phyloP scores from a whole-genome alignment of 1,140 invertebrate species.

The Drosophila bocki region DNA sequence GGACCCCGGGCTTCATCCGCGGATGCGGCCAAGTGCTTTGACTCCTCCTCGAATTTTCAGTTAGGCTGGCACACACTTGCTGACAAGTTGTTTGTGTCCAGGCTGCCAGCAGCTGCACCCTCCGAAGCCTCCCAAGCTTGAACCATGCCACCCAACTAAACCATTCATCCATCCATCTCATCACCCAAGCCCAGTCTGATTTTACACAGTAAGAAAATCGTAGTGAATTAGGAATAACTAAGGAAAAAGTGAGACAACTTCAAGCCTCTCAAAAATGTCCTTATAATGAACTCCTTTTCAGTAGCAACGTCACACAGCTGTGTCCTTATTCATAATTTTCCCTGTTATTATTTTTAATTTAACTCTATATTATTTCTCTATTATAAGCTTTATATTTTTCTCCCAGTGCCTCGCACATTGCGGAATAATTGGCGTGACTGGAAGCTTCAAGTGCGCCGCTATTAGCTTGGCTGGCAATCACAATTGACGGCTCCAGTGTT shows the following conservation, averaged over 20 bases:
- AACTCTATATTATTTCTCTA: not conserved
- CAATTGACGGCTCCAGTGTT: conserved; percentile 75
- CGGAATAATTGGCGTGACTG: conserved; percentile 69
- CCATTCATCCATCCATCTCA: conserved; percentile 45
- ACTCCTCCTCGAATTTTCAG: conserved; percentile 63
- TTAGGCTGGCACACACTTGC: conserved; percentile 61
- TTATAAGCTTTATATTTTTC: conserved; percentile 9
- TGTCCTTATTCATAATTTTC: no score
- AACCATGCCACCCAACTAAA: conserved; percentile 49
- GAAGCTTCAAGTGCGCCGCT: conserved; percentile 48
- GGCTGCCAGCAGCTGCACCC: conserved; percentile 48
- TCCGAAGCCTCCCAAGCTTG: conserved; percentile 26
- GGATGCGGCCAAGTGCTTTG: conserved; percentile 79
- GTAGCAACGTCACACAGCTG: not conserved
- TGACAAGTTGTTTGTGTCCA: conserved; percentile 73
- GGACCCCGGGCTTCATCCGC: conserved; percentile 48
- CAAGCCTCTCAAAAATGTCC: not conserved
- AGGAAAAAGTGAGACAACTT: no score
- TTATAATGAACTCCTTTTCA: not conserved
- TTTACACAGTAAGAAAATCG: not conserved
- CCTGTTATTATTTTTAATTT: no score
- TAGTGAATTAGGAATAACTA: not conserved
- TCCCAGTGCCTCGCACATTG: conserved; percentile 47
- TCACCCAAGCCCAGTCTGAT: conserved; percentile 20
- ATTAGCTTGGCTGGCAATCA: conserved; percentile 76